A percentile compares a stretch with the other conserved stretches of the same genome.
Evolutionary conservation across 2,113 vertebrate genomes (phyloP).

Genomic region (Acrocephalus kingi): DNA sequence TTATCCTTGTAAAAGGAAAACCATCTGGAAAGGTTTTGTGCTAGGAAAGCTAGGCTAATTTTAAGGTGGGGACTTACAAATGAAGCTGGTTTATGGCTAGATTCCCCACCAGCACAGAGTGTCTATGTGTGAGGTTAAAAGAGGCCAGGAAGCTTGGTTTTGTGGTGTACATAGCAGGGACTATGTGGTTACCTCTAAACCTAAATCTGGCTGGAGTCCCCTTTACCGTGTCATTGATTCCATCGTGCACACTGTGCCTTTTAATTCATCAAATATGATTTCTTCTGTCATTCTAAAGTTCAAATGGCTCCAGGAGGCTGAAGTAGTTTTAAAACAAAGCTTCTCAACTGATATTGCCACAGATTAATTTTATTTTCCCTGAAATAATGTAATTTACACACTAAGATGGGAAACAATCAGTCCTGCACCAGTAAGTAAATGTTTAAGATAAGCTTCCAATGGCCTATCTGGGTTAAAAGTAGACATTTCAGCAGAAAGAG

Average conservation of each 20-base stretch:
- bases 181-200: not conserved
- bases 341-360: not conserved
- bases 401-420: not conserved
- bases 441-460: not conserved
- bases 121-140: not conserved
- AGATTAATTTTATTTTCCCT: not conserved
- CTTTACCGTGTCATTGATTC: not conserved
- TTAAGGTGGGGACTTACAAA: not conserved
- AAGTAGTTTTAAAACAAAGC: not conserved
- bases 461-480: not conserved
- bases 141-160: not conserved
- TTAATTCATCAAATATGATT: slow-evolving; percentile 1
- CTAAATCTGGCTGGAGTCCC: not conserved
- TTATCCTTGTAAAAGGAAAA: not conserved
- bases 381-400: not conserved
- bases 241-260: not conserved
- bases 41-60: not conserved
- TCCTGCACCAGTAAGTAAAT: not conserved
- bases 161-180: not conserved
- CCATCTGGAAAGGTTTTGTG: not conserved
- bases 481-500: not conserved
- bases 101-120: not conserved
- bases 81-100: not conserved
- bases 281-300: not conserved
- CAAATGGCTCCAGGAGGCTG: not conserved